phyloP scores from a whole-genome alignment of 2,113 vertebrate species.

The Lates calcarifer region DNA sequence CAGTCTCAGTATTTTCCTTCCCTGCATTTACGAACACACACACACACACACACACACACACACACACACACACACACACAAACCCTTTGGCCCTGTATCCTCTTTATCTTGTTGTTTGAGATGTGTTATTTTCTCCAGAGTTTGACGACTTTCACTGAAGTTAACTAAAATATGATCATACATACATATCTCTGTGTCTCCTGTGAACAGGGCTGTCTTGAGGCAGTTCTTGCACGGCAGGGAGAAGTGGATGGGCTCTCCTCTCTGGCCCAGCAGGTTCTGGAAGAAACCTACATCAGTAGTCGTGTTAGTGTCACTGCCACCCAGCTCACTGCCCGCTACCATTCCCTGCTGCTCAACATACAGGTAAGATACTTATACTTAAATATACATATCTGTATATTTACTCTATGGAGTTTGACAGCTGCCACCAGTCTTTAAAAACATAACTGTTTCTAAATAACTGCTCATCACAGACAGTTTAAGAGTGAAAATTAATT shows the following conservation, averaged over 20 bases:
- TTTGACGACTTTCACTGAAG: not conserved
- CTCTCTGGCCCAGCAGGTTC: slow-evolving; percentile 90
- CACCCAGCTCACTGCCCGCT: slow-evolving; percentile 91
- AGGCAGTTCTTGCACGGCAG: slow-evolving; percentile 87
- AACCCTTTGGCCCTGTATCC: not conserved
- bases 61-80: slow-evolving; percentile 7
- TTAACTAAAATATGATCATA: slow-evolving; percentile 9
- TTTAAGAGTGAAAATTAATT: not conserved
- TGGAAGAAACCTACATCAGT: slow-evolving; percentile 91
- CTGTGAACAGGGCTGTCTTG: slow-evolving; percentile 88
- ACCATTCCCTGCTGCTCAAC: slow-evolving; percentile 92
- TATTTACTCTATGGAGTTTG: not conserved
- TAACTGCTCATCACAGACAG: not conserved
- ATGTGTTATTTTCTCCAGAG: not conserved
- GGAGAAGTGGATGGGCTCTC: slow-evolving; percentile 94
- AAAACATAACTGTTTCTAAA: no score
- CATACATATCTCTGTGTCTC: slow-evolving; percentile 17
- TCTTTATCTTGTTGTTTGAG: slow-evolving; percentile 1
- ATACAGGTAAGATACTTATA: slow-evolving; percentile 85
- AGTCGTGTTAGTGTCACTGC: slow-evolving; percentile 89
- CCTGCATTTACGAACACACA: slow-evolving; percentile 2
- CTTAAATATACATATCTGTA: not conserved
- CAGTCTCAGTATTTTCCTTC: slow-evolving; percentile 51
- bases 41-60: slow-evolving; percentile 18
- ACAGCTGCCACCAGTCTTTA: not conserved